These are phyloP conservation scores for Pseudomyrmex sp. DNA, from an alignment of 1,140 invertebrate genomes.

Conservation along the genomic window DNA sequence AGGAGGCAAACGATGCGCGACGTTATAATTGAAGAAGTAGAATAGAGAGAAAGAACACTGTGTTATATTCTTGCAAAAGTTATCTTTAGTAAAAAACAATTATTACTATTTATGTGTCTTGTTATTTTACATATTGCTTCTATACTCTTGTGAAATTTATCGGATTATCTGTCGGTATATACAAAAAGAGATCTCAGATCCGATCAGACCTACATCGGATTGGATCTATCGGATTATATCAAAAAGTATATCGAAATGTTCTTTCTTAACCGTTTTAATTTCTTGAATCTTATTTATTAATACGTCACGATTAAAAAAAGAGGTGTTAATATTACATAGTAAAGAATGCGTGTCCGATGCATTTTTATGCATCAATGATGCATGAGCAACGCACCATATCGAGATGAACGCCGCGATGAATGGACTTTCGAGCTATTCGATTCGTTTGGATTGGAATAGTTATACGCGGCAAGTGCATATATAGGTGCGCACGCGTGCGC, in stretches of 20 bases:
- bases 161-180: not conserved
- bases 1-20: slow-evolving; percentile 46
- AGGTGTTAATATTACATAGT: slow-evolving; percentile 8
- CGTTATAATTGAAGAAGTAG: slow-evolving; percentile 46
- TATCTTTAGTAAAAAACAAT: slow-evolving; percentile 4
- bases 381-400: slow-evolving; percentile 42
- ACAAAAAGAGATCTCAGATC: too few species aligned
- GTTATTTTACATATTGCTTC: not conserved
- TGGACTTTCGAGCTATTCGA: slow-evolving; percentile 56
- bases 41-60: not conserved
- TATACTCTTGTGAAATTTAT: not conserved
- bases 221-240: not conserved
- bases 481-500: slow-evolving; percentile 49
- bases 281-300: slow-evolving; percentile 13
- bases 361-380: slow-evolving; percentile 56
- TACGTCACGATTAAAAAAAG: not conserved
- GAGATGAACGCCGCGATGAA: slow-evolving; percentile 51
- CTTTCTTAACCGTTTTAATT: slow-evolving; percentile 6
- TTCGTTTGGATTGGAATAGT: slow-evolving; percentile 60
- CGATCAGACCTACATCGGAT: not conserved
- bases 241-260: not conserved
- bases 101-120: not conserved
- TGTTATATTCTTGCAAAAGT: slow-evolving; percentile 31
- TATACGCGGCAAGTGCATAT: slow-evolving; percentile 43
- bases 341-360: slow-evolving; percentile 29